phyloP scores from a whole-genome alignment of 2,113 vertebrate genomes.

The Gorilla gorilla region DNA sequence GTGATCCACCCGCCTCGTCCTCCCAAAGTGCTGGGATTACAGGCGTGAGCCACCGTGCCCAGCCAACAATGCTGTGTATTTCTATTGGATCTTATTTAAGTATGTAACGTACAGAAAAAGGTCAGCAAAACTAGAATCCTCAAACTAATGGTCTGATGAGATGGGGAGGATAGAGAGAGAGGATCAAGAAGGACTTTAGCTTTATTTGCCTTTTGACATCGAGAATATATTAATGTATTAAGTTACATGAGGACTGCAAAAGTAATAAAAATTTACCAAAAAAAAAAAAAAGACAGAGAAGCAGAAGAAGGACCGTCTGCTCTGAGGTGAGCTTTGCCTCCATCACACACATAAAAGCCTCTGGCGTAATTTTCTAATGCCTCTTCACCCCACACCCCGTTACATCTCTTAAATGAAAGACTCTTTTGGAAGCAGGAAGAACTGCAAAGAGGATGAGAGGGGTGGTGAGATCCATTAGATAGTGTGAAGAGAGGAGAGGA shows the following conservation, averaged over 20 bases:
- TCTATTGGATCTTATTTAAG: neutral
- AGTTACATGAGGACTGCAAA: neutral
- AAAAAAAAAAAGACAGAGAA: neutral
- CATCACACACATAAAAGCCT: neutral
- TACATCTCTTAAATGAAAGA: neutral
- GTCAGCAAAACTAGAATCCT: accelerated
- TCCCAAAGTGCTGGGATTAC: no score
- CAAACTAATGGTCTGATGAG: neutral
- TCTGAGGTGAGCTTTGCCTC: neutral
- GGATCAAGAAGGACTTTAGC: neutral
- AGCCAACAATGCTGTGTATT: accelerated
- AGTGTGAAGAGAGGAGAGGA: neutral
- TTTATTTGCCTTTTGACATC: neutral
- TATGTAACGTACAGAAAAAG: neutral
- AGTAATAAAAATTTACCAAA: neutral
- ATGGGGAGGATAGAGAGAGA: no score
- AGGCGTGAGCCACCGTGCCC: no score
- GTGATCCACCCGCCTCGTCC: no score
- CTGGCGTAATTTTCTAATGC: neutral
- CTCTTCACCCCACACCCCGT: neutral
- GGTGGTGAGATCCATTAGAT: neutral
- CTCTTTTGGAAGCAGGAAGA: neutral
- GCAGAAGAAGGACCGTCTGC: neutral
- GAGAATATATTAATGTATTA: neutral
- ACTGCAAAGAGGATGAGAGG: neutral